phyloP scores from a whole-genome alignment of 1,140 invertebrate species.

The Drosophila truncata region DNA sequence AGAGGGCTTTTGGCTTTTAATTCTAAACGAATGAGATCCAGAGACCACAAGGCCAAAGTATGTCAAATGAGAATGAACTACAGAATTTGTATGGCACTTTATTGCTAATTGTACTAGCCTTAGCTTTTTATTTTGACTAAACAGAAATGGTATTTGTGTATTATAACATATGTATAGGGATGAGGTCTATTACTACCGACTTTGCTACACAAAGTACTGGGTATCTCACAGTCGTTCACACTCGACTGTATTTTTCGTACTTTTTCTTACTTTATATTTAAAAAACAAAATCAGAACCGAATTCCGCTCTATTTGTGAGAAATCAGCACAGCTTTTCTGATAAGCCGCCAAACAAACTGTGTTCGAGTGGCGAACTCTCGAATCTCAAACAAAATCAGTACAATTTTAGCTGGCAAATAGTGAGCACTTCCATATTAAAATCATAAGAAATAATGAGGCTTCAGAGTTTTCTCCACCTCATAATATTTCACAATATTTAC shows the following conservation, averaged over 20 bases:
- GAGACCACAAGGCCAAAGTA: conserved; percentile 25
- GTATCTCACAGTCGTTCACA: background rate
- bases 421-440: conserved; percentile 21
- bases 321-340: conserved; percentile 45
- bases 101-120: conserved; percentile 22
- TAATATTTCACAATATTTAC: conserved; percentile 11
- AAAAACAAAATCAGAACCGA: conserved; percentile 18
- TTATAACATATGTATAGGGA: too few species aligned
- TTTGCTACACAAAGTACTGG: background rate
- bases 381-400: conserved; percentile 52
- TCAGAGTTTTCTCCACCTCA: conserved; percentile 20
- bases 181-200: too few species aligned
- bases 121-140: background rate
- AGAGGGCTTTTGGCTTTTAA: conserved; percentile 49
- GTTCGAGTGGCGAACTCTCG: background rate
- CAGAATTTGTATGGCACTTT: conserved; percentile 13
- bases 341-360: conserved; percentile 48
- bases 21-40: conserved; percentile 27
- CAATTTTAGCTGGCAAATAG: conserved; percentile 57
- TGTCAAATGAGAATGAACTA: conserved; percentile 42
- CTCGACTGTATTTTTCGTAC: background rate
- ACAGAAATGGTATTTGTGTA: too few species aligned
- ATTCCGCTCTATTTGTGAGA: conserved; percentile 20
- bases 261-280: background rate
- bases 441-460: conserved; percentile 23